Base-by-base conservation (phyloP, 2,797 vertebrate species). In the Falco peregrinus region DNA sequence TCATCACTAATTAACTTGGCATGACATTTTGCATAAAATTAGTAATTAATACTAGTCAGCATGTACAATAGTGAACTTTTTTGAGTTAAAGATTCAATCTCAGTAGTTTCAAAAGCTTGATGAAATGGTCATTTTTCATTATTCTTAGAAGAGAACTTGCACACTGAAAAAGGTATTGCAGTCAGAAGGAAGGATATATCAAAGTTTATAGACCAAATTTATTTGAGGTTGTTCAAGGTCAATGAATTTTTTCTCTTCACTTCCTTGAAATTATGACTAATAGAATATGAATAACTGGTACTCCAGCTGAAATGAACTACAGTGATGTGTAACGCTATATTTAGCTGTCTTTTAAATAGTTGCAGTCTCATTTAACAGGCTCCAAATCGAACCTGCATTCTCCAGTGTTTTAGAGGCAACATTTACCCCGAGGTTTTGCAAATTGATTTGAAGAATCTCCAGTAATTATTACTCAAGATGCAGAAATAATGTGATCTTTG, bases 201-300 rank as follows among this genome's bases (percentile, higher is more conserved):
- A 87, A 96, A 96, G 86, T 97, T 98, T 97, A 97, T 97, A 96
- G 95, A 89, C 81, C 90, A 88, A 84, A 96, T 98, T 97, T 98
- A 97, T 96, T 84, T 89, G 82, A 97, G 95, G 94, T 89, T 98
- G 95, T 96, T 97, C 96, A 98, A 98, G 97, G 98, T 98, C 97
- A 97, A 51, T 92, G 91, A 87, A 79, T 93, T 96, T 97, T 86
- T 89, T 79, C 65, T 41, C 87, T 94, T 67, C 10, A 51, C 76
- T 91, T 97, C 65, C 88, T 93, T 96, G 79, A 82, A 96, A 96
- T 96, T 83, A 78, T 77, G 87, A 95, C 89, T 86, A 84, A 96
- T 96, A 54, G 79, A 94, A 94, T 95, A 93, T 85, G 87, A 97
- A 95, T 82, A 88, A 63, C 74, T 83, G 57, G 77, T 51, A 54